Evolutionary conservation across 2,888 invertebrate species (phyloP), one percentile per base, ranked within the genome.

Genomic region (Dione juno): DNA sequence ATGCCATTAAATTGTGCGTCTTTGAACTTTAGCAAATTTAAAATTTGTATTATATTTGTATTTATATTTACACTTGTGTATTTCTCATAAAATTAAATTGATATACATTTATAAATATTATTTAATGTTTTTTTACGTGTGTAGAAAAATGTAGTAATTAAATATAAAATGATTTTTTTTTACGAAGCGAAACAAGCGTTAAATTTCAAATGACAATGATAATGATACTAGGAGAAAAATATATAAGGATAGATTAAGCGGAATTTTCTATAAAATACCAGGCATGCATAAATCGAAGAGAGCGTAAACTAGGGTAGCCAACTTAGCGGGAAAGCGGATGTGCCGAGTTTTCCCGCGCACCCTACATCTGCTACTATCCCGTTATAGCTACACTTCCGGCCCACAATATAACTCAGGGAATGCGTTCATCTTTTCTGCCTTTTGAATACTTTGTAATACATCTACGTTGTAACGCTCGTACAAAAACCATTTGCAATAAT

Each of bases 211-310:
- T 28, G 61, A 28, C 61, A 43, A 53, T 14, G 40, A 41, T 21
- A 13, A 35, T 53, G 13, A 13, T 48, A 50, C 37, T 50, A 64
- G 64, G 64, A 64, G 64, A 40, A 48, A 50, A 37, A 52, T 40
- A 28, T 45, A 16, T 45, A 64, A n/a, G 40, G 68, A 72, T 73
- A 72, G 72, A 66, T 70, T 75, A 54, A 70, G 77, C 71, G 76
- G 75, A 84, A 84, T 85, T 72, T 66, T 69, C 66, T 69, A 69
- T 50, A 66, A 72, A 48, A 14, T 84, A 88, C 87, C 79, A 85
- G 84, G 85, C 81, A 76, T 78, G 79, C 84, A 90, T 88, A 87
- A 89, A 88, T 87, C 87, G 87, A 80, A 80, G 77, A 79, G 81
- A 79, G 79, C 74, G 81, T 65, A 65, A 52, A 40, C 80, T 78